Percentiles rank a stretch among this genome's conserved stretches.
Conservation (phyloP, 2,113 vertebrate genomes). For the Pelusios castaneus region DNA sequence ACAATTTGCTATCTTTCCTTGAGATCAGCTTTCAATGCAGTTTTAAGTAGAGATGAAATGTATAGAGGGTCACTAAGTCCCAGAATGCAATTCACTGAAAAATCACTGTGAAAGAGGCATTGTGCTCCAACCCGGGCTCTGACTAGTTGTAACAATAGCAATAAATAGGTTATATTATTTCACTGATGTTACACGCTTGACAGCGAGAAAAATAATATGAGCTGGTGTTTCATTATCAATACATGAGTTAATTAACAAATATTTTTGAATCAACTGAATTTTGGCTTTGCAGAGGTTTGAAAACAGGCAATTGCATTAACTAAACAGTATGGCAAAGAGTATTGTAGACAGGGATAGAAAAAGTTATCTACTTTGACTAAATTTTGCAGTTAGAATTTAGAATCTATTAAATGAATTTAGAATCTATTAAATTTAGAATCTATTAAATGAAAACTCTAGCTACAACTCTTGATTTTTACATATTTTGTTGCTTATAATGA, state of each 20-base stretch:
- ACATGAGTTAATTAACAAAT: neutral
- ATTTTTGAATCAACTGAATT: slow-evolving; percentile 1
- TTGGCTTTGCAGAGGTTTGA: neutral
- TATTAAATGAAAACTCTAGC: neutral
- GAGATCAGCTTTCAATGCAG: neutral
- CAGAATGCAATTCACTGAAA: neutral
- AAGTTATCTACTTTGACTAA: neutral
- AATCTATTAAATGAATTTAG: neutral
- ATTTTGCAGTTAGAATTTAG: no score
- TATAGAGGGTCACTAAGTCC: neutral
- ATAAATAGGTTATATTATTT: neutral
- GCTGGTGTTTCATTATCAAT: neutral
- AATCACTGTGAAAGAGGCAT: neutral
- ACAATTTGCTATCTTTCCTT: neutral
- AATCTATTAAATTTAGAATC: no score
- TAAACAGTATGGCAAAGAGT: neutral
- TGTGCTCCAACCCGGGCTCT: neutral
- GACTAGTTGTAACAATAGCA: neutral
- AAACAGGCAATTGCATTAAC: neutral
- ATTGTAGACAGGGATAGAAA: neutral
- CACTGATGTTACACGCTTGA: neutral
- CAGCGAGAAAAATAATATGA: neutral
- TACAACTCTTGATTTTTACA: neutral
- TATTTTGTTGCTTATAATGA: neutral
- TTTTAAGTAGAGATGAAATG: neutral